These are phyloP conservation scores for Pycnomerus fuliginosus DNA, from an alignment of 2,888 invertebrate genomes.

Conservation along the genomic window DNA sequence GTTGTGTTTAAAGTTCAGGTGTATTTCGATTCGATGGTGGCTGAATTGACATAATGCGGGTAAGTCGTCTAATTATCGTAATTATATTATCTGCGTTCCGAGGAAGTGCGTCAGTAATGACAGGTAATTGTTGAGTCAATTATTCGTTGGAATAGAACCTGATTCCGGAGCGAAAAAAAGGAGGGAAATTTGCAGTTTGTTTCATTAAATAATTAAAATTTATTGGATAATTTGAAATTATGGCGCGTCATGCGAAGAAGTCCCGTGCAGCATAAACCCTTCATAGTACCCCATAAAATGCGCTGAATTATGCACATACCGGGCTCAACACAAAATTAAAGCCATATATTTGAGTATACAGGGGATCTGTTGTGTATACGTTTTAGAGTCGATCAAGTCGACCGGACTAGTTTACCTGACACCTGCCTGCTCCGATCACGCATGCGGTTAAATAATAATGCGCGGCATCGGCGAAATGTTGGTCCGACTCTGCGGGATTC, in stretches of 20 bases:
- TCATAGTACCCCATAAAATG: conserved; percentile 31
- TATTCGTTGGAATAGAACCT: conserved; percentile 14
- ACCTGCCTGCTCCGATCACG: conserved; percentile 43
- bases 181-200: too few species aligned
- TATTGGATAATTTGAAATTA: conserved; percentile 8
- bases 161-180: background rate
- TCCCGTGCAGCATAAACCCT: conserved; percentile 41
- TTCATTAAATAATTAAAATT: conserved; percentile 11
- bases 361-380: conserved; percentile 14
- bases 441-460: conserved; percentile 37
- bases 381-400: conserved; percentile 38
- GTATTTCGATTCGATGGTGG: too few species aligned
- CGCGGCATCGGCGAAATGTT: conserved; percentile 35
- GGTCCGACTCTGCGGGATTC: conserved; percentile 43
- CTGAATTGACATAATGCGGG: too few species aligned
- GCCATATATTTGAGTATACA: conserved; percentile 30
- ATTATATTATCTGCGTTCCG: conserved; percentile 46
- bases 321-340: conserved; percentile 26
- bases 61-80: conserved; percentile 30
- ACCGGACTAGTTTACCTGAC: conserved; percentile 41
- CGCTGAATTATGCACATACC: conserved; percentile 23
- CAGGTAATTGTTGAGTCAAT: conserved; percentile 42
- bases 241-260: conserved; percentile 33
- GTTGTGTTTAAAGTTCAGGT: too few species aligned
- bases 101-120: conserved; percentile 47